phyloP scores from a whole-genome alignment of 2,113 vertebrate species.

The Agelaius tricolor region DNA sequence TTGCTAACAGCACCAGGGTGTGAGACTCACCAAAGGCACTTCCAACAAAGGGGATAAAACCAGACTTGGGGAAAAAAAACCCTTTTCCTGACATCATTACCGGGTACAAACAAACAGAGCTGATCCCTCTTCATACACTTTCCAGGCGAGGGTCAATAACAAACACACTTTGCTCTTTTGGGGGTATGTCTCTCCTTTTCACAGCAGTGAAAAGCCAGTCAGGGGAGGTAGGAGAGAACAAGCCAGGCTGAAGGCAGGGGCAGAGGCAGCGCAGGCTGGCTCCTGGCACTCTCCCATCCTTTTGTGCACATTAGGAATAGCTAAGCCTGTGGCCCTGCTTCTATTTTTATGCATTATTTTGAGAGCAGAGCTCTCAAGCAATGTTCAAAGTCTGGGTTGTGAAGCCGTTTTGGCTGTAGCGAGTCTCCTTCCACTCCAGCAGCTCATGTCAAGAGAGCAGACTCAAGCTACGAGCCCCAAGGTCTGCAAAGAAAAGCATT shows the following conservation, averaged over 20 bases:
- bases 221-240: neutral
- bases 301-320: conserved; percentile 12
- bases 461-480: neutral
- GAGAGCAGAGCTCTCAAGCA: conserved; percentile 1
- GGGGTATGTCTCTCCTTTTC: neutral
- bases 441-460: neutral
- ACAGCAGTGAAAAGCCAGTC: neutral
- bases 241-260: conserved; percentile 8
- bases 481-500: neutral
- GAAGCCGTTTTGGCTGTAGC: neutral
- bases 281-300: conserved; percentile 25
- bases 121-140: conserved; percentile 28
- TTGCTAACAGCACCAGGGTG: conserved; percentile 67
- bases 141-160: neutral
- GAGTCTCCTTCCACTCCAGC: neutral
- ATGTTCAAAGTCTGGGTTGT: neutral
- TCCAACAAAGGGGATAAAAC: conserved; percentile 48
- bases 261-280: neutral
- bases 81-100: conserved; percentile 49
- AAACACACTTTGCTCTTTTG: conserved; percentile 30
- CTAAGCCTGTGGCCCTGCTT: neutral
- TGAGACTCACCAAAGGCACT: conserved; percentile 53
- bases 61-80: neutral
- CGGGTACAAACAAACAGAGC: conserved; percentile 33
- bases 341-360: conserved; percentile 22